These are phyloP conservation scores for Sternotherus odoratus DNA, from an alignment of 2,797 vertebrate species.

Conservation along the genomic window DNA sequence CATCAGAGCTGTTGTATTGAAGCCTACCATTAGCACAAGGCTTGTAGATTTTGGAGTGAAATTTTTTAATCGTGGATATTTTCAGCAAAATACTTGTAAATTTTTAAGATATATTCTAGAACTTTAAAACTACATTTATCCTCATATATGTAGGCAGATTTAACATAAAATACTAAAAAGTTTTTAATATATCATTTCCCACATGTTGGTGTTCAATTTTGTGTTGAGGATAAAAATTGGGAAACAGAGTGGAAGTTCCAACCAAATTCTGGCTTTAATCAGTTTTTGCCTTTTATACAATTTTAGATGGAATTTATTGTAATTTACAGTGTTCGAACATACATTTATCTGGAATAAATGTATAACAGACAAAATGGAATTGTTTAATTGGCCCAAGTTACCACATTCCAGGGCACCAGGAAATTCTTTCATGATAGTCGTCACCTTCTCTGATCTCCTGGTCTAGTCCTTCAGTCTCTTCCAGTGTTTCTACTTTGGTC, in stretches of 20 bases:
- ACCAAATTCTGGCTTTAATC: background rate
- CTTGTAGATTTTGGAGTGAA: background rate
- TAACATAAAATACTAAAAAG: background rate
- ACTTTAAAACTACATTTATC: background rate
- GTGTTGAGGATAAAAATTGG: background rate
- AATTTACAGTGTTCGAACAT: background rate
- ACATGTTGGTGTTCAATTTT: background rate
- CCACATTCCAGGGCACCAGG: too few relatives aligned
- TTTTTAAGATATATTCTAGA: background rate
- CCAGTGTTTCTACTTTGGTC: background rate
- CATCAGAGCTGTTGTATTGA: background rate
- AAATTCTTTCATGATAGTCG: too few relatives aligned
- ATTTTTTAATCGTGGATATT: background rate
- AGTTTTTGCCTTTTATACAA: background rate
- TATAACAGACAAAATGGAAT: background rate
- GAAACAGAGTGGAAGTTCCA: background rate
- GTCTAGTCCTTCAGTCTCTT: background rate
- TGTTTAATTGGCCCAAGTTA: background rate
- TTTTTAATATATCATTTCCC: background rate
- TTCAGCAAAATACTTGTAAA: background rate
- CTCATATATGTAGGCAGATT: background rate
- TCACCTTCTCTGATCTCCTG: background rate
- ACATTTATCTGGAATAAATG: background rate
- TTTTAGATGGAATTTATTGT: background rate
- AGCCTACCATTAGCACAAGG: background rate